Evolutionary conservation across 2,888 invertebrate genomes (phyloP).

Genomic region (Epinotia brunnichana): DNA sequence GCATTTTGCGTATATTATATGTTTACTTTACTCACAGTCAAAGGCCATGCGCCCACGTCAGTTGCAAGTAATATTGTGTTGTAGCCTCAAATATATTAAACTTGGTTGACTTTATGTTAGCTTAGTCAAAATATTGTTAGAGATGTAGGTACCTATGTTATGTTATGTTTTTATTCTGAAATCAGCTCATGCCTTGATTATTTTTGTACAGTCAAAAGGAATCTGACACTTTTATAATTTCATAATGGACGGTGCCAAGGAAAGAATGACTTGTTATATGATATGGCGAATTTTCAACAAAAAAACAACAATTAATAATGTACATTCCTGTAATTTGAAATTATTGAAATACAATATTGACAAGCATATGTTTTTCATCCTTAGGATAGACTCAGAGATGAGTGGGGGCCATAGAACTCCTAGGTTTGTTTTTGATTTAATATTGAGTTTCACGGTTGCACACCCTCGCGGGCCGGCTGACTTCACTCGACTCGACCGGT

Average conservation of each 20-base stretch:
- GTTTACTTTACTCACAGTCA: too few relatives aligned
- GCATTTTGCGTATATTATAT: neutral
- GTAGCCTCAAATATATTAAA: neutral
- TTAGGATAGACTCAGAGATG: slow-evolving; percentile 87
- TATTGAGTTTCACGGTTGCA: slow-evolving; percentile 80
- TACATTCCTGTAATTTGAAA: slow-evolving; percentile 2
- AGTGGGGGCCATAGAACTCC: slow-evolving; percentile 87
- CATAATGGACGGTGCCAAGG: too few relatives aligned
- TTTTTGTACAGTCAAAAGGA: neutral
- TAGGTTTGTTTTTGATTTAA: slow-evolving; percentile 85
- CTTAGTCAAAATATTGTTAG: neutral
- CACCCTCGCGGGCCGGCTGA: slow-evolving; percentile 56
- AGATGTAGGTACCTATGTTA: neutral
- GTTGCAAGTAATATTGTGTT: too few relatives aligned
- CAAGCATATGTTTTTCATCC: slow-evolving; percentile 69
- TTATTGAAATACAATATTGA: slow-evolving; percentile 32
- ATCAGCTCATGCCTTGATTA: neutral
- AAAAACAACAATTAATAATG: neutral
- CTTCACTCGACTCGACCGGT: slow-evolving; percentile 40
- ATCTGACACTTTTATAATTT: neutral
- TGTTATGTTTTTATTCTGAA: neutral
- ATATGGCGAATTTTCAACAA: too few relatives aligned
- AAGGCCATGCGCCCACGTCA: too few relatives aligned
- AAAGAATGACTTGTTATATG: too few relatives aligned
- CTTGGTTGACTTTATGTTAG: neutral